These are phyloP conservation scores for Gymnothorax javanicus DNA, from an alignment of 2,797 vertebrate genomes.

Conservation along the genomic window DNA sequence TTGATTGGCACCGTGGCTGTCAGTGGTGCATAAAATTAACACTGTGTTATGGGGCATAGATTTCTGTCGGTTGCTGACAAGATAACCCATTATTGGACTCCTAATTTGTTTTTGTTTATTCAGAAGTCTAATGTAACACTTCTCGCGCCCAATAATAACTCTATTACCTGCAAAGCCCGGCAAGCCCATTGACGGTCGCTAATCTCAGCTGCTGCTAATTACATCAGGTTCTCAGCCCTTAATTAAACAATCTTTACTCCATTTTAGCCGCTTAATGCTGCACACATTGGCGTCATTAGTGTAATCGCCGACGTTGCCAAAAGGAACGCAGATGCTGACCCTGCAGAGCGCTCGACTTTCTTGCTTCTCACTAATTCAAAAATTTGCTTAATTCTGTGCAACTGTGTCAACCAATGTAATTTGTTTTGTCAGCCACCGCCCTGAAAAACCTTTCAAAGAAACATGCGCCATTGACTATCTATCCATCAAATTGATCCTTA, in stretches of 20 bases:
- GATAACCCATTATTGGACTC: slow-evolving; percentile 72
- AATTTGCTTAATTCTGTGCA: slow-evolving; percentile 43
- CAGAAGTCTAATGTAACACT: slow-evolving; percentile 77
- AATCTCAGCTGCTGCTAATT: slow-evolving; percentile 80
- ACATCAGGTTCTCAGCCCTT: slow-evolving; percentile 76
- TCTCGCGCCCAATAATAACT: slow-evolving; percentile 74
- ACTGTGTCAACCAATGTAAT: slow-evolving; percentile 34
- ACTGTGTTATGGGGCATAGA: slow-evolving; percentile 77
- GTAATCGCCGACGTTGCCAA: slow-evolving; percentile 63
- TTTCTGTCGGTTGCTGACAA: slow-evolving; percentile 76
- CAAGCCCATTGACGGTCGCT: slow-evolving; percentile 63
- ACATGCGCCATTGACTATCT: too few species aligned
- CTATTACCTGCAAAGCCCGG: slow-evolving; percentile 76
- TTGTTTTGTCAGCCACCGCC: too few species aligned
- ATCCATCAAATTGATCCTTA: too few species aligned
- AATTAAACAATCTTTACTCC: slow-evolving; percentile 81
- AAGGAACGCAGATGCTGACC: slow-evolving; percentile 57
- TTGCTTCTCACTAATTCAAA: slow-evolving; percentile 17
- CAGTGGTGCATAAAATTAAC: slow-evolving; percentile 84
- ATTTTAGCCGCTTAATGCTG: slow-evolving; percentile 74
- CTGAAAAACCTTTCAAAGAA: too few species aligned
- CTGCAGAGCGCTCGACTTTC: slow-evolving; percentile 51
- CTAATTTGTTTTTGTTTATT: slow-evolving; percentile 86
- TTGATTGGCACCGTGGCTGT: slow-evolving; percentile 71
- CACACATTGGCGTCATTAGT: slow-evolving; percentile 65